Percentiles rank a stretch among this genome's conserved stretches.
Evolutionary conservation across 2,113 vertebrate species (phyloP).

Genomic region (Nannobrachium achirus): DNA sequence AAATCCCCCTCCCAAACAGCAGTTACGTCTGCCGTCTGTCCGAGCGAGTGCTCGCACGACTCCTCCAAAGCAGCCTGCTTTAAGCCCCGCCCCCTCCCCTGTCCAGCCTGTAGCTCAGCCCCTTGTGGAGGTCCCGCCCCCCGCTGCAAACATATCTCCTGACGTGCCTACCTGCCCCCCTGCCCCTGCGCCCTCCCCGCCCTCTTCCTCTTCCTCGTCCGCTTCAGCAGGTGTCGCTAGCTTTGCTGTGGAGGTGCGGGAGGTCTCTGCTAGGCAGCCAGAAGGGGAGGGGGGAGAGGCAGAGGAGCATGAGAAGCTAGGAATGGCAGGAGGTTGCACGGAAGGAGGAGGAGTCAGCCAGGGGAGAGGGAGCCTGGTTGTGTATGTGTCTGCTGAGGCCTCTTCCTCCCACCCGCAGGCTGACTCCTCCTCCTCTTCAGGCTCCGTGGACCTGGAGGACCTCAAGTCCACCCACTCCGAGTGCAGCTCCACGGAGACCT

Average conservation of each 20-base stretch:
- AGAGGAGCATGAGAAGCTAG: constrained; percentile 83
- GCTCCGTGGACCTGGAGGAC: constrained; percentile 88
- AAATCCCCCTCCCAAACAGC: constrained; percentile 83
- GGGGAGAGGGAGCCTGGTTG: constrained; percentile 81
- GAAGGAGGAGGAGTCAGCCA: constrained; percentile 84
- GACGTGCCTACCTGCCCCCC: too few species aligned
- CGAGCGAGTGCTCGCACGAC: constrained; percentile 30
- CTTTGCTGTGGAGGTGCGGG: constrained; percentile 74
- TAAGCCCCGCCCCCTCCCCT: constrained; percentile 14
- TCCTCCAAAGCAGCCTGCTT: constrained; percentile 64
- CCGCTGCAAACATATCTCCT: background rate
- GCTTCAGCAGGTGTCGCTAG: constrained; percentile 29
- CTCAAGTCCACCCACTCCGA: constrained; percentile 91
- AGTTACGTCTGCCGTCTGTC: constrained; percentile 80
- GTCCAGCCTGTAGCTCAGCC: background rate
- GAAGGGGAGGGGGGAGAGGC: constrained; percentile 37
- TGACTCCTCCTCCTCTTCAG: constrained; percentile 80
- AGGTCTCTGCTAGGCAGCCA: constrained; percentile 28
- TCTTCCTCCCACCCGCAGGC: constrained; percentile 79
- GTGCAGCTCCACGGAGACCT: constrained; percentile 92
- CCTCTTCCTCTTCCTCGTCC: constrained; percentile 44
- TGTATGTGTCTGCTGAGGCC: constrained; percentile 89
- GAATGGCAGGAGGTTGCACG: too few species aligned
- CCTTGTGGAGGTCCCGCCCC: background rate
- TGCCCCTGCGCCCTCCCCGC: constrained; percentile 6